A percentile compares a stretch with the other conserved stretches of the same genome.
These are phyloP conservation scores for Ceratitis capitata DNA, from an alignment of 1,140 invertebrate genomes.

Conservation along the genomic window DNA sequence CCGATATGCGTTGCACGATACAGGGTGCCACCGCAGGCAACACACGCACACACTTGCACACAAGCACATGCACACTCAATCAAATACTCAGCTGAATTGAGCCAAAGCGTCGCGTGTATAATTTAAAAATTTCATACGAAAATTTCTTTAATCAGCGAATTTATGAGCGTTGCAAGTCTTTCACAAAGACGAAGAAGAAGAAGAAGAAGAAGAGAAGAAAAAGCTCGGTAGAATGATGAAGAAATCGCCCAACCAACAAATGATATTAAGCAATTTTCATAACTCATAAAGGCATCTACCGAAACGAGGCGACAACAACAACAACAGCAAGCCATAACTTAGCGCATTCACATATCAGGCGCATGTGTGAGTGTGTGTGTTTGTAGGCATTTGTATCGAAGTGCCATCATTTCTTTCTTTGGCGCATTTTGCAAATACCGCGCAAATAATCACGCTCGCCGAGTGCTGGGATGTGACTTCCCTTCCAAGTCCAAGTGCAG, in stretches of 20 bases:
- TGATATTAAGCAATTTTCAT: conserved; percentile 37
- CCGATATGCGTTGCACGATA: neutral
- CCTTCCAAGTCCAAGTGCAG: neutral
- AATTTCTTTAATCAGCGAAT: conserved; percentile 29
- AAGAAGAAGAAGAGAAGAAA: no score
- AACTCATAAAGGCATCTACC: conserved; percentile 13
- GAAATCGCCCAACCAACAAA: neutral
- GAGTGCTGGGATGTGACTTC: neutral
- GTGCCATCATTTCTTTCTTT: conserved; percentile 13
- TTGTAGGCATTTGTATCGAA: neutral
- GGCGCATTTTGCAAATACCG: conserved; percentile 22
- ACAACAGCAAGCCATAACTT: neutral
- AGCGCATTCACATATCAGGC: neutral
- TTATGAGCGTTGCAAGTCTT: neutral
- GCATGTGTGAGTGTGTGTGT: neutral
- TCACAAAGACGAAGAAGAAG: no score
- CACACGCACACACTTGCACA: neutral
- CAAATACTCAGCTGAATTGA: neutral
- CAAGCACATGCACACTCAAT: neutral
- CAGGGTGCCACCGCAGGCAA: neutral
- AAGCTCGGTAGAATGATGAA: neutral
- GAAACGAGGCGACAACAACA: neutral
- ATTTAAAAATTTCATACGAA: conserved; percentile 34
- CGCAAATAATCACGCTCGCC: conserved; percentile 25
- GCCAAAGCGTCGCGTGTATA: neutral